Conservation (phyloP, 2,797 vertebrate genomes). For the Xenops minutus region DNA sequence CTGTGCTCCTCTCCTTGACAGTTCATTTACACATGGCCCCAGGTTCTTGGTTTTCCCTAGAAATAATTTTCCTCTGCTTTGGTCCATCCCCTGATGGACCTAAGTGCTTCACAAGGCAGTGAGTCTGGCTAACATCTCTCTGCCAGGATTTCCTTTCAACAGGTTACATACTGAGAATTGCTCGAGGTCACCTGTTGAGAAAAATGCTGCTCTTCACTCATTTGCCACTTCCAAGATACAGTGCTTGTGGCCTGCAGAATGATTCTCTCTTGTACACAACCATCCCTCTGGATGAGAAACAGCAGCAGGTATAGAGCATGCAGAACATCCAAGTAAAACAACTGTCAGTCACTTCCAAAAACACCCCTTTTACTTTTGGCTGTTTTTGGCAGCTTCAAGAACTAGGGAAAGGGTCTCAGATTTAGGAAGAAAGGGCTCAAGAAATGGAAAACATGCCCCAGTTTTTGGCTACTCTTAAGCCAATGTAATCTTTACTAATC, state of each 20-base stretch:
- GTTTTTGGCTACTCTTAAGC: background rate
- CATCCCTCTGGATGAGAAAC: background rate
- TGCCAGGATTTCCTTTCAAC: background rate
- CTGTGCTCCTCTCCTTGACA: background rate
- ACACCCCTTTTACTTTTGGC: background rate
- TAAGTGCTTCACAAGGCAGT: background rate
- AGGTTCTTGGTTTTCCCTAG: background rate
- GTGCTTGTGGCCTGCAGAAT: background rate
- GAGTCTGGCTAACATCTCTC: background rate
- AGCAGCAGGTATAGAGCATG: background rate
- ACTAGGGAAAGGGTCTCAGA: background rate
- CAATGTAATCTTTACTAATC: background rate
- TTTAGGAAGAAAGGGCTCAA: background rate
- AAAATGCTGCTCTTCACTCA: background rate
- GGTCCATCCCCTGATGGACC: accelerated
- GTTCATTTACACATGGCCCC: background rate
- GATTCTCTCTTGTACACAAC: background rate
- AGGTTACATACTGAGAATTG: background rate
- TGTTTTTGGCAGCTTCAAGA: background rate
- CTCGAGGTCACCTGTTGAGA: background rate
- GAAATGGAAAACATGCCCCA: background rate
- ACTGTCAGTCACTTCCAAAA: background rate
- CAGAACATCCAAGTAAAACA: background rate
- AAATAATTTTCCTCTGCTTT: background rate
- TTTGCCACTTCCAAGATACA: background rate